Evolutionary conservation across 2,797 vertebrate genomes (phyloP).

Genomic region (Echiichthys vipera): DNA sequence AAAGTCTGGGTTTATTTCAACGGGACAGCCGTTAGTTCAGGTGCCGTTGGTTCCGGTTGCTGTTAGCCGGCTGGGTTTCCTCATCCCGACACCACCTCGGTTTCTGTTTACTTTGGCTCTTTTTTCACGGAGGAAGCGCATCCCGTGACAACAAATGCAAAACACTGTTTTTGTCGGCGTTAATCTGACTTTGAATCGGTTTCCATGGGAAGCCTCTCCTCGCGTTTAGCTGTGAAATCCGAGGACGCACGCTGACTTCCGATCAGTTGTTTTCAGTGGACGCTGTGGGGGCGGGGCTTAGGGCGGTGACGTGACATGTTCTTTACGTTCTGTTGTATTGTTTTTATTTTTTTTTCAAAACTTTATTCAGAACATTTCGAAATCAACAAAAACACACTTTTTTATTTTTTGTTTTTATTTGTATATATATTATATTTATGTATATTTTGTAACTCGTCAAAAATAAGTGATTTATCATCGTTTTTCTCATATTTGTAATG

Average conservation of each 20-base stretch:
- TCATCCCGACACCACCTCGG: constrained; percentile 35
- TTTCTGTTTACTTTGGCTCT: constrained; percentile 74
- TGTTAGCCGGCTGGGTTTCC: not conserved
- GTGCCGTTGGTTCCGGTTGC: not conserved
- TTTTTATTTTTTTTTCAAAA: too few species aligned
- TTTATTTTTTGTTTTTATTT: too few species aligned
- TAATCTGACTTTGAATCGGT: constrained; percentile 69
- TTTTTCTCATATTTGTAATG: too few species aligned
- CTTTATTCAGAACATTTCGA: too few species aligned
- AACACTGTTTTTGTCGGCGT: not conserved
- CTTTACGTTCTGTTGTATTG: too few species aligned
- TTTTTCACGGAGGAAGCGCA: constrained; percentile 28
- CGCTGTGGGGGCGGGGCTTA: constrained; percentile 14
- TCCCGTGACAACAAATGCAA: constrained; percentile 50
- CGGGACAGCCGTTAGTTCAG: not conserved
- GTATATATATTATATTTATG: too few species aligned
- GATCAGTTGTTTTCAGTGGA: constrained; percentile 57
- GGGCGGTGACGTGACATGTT: constrained; percentile 43
- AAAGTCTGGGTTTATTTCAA: not conserved
- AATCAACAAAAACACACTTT: too few species aligned
- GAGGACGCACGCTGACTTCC: constrained; percentile 55
- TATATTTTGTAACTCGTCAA: too few species aligned
- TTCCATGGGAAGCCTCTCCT: not conserved
- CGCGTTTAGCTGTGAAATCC: not conserved
- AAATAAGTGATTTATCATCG: too few species aligned